Percentiles rank a stretch among this genome's conserved stretches.
These are phyloP conservation scores for Ethmia dodecea DNA, from an alignment of 2,888 invertebrate species.

Conservation along the genomic window DNA sequence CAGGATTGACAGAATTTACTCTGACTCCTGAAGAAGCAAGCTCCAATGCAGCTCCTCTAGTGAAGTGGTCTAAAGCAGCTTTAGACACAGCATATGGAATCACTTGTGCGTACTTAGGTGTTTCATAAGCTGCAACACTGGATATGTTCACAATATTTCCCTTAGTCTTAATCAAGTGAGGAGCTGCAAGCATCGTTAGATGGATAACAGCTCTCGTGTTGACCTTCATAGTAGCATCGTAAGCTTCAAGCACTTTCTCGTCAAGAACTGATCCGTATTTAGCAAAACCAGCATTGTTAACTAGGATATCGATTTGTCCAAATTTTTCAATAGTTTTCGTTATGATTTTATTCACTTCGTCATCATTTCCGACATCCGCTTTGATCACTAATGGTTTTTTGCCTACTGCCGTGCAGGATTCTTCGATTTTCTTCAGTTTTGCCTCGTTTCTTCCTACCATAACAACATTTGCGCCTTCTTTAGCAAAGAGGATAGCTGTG, in stretches of 20 bases:
- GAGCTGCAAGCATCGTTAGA: constrained; percentile 19
- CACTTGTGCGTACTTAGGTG: too few relatives aligned
- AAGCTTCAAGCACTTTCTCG: constrained; percentile 12
- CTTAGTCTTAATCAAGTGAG: constrained; percentile 19
- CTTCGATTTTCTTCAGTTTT: constrained; percentile 19
- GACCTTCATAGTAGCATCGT: constrained; percentile 19
- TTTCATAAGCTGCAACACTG: constrained; percentile 18
- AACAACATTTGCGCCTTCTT: constrained; percentile 20
- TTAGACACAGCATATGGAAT: too few relatives aligned
- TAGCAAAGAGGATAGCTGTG: constrained; percentile 75
- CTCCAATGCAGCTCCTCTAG: constrained; percentile 69
- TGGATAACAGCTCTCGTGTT: constrained; percentile 21
- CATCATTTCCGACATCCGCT: constrained; percentile 19
- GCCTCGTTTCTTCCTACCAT: constrained; percentile 23
- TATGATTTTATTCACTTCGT: constrained; percentile 16
- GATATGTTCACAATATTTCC: constrained; percentile 25
- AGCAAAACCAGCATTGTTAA: constrained; percentile 23
- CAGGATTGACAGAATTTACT: constrained; percentile 49
- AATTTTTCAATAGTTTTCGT: constrained; percentile 17
- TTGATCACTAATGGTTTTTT: constrained; percentile 16
- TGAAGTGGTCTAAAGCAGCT: constrained; percentile 21
- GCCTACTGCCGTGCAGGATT: constrained; percentile 15
- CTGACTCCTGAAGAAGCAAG: constrained; percentile 83
- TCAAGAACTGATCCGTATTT: constrained; percentile 7
- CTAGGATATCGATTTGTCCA: constrained; percentile 23